Evolutionary conservation across 2,797 vertebrate species (phyloP).

Genomic region (Zonotrichia albicollis): DNA sequence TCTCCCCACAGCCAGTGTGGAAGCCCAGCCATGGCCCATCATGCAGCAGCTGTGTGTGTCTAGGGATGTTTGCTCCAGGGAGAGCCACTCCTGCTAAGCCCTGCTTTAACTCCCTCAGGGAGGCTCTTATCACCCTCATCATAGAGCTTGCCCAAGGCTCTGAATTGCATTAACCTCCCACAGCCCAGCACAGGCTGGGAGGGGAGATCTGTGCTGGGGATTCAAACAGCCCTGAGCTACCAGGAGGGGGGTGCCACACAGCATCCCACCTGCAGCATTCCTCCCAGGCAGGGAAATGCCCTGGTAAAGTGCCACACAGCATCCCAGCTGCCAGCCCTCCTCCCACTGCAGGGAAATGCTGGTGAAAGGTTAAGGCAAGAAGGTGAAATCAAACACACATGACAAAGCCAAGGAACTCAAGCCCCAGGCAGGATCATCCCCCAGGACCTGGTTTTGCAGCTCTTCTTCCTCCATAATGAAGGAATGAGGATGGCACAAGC

Average conservation of each 20-base stretch:
- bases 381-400: not conserved
- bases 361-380: not conserved
- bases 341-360: not conserved
- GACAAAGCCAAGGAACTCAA: not conserved
- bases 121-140: not conserved
- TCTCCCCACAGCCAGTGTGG: not conserved
- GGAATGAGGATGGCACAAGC: not conserved
- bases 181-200: not conserved
- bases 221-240: not conserved
- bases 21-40: not conserved
- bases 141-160: fast-evolving
- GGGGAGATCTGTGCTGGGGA: not conserved
- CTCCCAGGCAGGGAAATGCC: not conserved
- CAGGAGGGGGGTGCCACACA: not conserved
- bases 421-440: not conserved
- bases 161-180: not conserved
- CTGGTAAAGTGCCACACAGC: too few species aligned
- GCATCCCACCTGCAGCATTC: too few species aligned
- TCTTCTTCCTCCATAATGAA: not conserved
- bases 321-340: not conserved
- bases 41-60: fast-evolving
- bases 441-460: not conserved
- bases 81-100: not conserved
- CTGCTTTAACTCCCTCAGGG: not conserved
- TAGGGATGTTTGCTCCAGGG: not conserved